Base-by-base conservation (phyloP, 2,113 vertebrate species). In the Paraplagusia blochii region DNA sequence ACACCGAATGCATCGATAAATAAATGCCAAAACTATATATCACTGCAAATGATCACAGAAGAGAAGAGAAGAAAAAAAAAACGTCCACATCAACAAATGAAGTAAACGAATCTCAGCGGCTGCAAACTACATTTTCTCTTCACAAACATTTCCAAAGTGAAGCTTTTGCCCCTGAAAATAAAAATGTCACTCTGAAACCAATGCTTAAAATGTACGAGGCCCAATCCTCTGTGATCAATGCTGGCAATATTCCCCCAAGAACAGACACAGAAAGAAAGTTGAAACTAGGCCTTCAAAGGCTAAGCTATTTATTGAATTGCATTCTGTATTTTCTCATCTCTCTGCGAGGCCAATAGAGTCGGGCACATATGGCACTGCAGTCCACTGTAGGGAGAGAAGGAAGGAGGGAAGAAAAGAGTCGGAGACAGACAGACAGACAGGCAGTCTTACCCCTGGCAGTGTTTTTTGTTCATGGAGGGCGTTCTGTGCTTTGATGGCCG, bases 401-500 rank as follows among this genome's bases (percentile, higher is more conserved):
- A 15, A 44, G 35, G 38, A 45, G 39, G 45, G 66, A 58, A 49
- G 10, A 42, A 43, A 18, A 19, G 29, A 22, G 14, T 5, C 17
- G 34, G 51, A 33, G 42, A 38, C 13, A 16, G 15, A 49, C 19
- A 36, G 51, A 55, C 18, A 69, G 54, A 46, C 40, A 54, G 52
- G 63, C 33, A 93, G 22, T 29, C 96, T 94, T 89, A 98, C 96
- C 95, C 96, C 96, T 66, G 95, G 96, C 88, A 98, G 87, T 69
- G 96, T 98, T 90, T 98, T 98, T 92, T 98, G 96, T 49, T 98
- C 96, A 16, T 98, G 96, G 79, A 98, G 93, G 1, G 96, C 96
- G 3, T 94, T 97, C 93, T 98, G 96, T 79, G 95, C 96, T 90
- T 98, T 98, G 91, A 98, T 96, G 87, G 96, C 95, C 5, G 95